phyloP scores from a whole-genome alignment of 2,113 vertebrate species.

The Etheostoma spectabile region DNA sequence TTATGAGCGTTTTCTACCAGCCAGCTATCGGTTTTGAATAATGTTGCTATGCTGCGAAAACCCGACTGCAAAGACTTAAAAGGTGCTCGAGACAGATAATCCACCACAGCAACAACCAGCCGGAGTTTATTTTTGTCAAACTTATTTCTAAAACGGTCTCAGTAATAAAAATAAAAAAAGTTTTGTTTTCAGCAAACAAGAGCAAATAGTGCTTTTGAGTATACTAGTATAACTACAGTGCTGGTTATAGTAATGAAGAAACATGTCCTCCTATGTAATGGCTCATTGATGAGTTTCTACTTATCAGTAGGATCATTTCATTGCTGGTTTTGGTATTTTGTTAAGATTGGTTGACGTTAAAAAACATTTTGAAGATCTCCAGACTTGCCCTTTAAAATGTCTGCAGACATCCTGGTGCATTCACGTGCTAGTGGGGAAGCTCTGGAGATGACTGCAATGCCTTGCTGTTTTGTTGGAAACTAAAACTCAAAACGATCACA shows the following conservation, averaged over 20 bases:
- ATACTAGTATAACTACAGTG: neutral
- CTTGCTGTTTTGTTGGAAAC: too few relatives aligned
- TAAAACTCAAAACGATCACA: neutral
- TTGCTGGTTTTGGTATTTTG: neutral
- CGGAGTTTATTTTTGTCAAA: neutral
- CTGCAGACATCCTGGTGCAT: neutral
- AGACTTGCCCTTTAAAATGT: neutral
- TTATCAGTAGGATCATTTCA: neutral
- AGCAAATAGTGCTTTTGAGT: neutral
- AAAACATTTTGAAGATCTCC: neutral
- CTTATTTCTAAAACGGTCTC: neutral
- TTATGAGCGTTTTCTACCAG: neutral
- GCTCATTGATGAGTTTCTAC: neutral
- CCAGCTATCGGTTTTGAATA: conserved; percentile 27
- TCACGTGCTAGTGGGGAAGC: neutral
- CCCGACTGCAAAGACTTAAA: neutral
- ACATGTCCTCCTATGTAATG: too few relatives aligned
- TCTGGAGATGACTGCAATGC: neutral
- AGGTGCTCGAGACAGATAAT: neutral
- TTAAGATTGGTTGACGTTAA: neutral
- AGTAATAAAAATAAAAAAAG: neutral
- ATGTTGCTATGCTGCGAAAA: conserved; percentile 12
- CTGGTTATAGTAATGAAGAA: neutral
- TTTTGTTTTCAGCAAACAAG: neutral
- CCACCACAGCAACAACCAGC: neutral